A percentile compares a stretch with the other conserved stretches of the same genome.
These are phyloP conservation scores for Mustela nigripes DNA, from an alignment of 2,113 vertebrate species.

Conservation along the genomic window DNA sequence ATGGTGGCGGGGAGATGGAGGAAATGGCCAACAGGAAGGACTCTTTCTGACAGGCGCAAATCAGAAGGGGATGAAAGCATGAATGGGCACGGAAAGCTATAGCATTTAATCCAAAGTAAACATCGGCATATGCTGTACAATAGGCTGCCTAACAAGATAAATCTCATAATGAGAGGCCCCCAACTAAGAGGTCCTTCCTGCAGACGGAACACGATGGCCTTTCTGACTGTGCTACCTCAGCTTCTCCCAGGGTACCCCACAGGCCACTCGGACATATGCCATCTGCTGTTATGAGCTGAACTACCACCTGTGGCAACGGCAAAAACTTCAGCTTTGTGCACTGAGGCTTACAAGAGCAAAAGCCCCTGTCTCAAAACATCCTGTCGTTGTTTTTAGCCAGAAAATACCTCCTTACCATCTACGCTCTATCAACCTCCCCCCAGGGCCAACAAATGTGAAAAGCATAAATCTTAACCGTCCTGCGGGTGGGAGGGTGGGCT, in stretches of 20 bases:
- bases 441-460: neutral
- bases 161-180: too few species aligned
- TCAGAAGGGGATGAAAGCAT: neutral
- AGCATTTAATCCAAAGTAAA: neutral
- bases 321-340: neutral
- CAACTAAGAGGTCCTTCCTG: neutral
- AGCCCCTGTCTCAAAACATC: conserved; percentile 31
- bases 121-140: neutral
- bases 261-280: neutral
- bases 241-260: neutral
- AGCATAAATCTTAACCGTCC: neutral
- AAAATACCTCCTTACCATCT: neutral
- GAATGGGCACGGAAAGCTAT: neutral
- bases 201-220: neutral
- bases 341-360: neutral
- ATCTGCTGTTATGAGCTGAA: neutral
- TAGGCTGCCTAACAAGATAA: neutral
- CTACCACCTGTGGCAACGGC: neutral
- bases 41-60: neutral
- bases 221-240: neutral
- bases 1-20: fast-evolving
- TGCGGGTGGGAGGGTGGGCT: neutral
- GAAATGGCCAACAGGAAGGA: neutral
- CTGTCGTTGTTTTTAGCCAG: conserved; percentile 31
- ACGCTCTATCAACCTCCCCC: neutral